Evolutionary conservation across 2,797 vertebrate species (phyloP).

Genomic region (Alectoris magna): DNA sequence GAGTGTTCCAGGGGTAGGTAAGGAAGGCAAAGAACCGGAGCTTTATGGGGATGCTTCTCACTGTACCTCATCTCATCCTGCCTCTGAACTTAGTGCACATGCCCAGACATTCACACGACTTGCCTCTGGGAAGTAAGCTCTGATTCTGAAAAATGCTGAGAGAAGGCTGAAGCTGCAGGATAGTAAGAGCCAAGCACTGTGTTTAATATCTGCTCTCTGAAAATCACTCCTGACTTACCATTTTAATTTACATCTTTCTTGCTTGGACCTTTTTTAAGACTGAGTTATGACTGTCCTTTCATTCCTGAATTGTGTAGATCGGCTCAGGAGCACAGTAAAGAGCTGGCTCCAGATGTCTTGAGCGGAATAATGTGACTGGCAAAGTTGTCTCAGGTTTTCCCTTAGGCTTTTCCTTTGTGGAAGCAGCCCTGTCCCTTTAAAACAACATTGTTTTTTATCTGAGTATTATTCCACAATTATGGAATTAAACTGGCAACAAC

Average conservation of each 20-base stretch:
- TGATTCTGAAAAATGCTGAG: background rate
- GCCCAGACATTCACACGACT: accelerated
- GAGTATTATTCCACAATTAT: background rate
- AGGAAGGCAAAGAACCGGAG: background rate
- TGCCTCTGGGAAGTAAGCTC: background rate
- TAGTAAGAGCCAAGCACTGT: background rate
- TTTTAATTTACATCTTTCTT: background rate
- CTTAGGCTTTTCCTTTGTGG: background rate
- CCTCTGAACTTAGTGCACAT: background rate
- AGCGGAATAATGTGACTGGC: background rate
- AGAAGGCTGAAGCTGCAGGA: background rate
- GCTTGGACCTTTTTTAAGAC: background rate
- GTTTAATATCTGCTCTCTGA: background rate
- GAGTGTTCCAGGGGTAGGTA: accelerated
- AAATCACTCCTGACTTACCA: background rate
- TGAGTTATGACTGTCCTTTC: background rate
- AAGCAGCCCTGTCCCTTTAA: background rate
- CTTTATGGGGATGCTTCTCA: background rate
- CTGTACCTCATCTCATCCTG: background rate
- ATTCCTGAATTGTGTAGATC: background rate
- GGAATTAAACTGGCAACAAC: background rate
- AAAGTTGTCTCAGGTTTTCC: background rate
- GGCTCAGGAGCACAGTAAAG: background rate
- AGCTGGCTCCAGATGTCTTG: background rate
- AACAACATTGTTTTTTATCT: background rate